Evolutionary conservation across 2,888 invertebrate genomes (phyloP).

Genomic region (Melanchra persicariae): DNA sequence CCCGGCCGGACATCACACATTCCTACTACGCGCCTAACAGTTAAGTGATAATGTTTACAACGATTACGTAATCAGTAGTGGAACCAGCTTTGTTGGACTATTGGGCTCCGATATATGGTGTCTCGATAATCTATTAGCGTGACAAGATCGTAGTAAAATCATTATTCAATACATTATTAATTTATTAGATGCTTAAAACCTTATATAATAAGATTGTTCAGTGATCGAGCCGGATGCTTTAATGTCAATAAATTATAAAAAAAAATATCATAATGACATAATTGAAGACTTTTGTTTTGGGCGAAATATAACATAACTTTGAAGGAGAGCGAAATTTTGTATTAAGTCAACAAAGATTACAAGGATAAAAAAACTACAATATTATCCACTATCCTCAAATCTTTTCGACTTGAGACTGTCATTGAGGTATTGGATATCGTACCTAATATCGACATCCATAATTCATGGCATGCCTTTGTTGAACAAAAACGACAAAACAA

Average conservation of each 20-base stretch:
- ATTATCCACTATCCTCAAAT: constrained; percentile 26
- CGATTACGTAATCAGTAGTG: constrained; percentile 74
- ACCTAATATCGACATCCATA: constrained; percentile 56
- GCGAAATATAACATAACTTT: neutral
- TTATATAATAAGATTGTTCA: neutral
- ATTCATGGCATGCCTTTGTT: constrained; percentile 50
- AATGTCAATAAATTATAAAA: neutral
- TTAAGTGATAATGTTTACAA: constrained; percentile 71
- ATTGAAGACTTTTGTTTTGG: neutral
- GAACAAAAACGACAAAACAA: constrained; percentile 56
- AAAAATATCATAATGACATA: neutral
- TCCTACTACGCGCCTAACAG: constrained; percentile 65
- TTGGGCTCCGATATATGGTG: constrained; percentile 16
- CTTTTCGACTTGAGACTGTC: constrained; percentile 29
- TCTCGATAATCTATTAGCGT: constrained; percentile 1
- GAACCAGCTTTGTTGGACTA: constrained; percentile 65
- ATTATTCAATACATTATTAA: neutral
- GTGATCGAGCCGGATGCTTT: neutral
- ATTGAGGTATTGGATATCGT: constrained; percentile 48
- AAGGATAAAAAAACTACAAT: neutral
- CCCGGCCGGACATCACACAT: constrained; percentile 67
- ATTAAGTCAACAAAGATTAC: neutral
- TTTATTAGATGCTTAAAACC: too few species aligned
- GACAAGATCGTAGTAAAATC: constrained; percentile 23
- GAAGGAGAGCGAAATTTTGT: neutral